Evolutionary conservation across 2,113 vertebrate genomes (phyloP).

Genomic region (Leptosomus discolor): DNA sequence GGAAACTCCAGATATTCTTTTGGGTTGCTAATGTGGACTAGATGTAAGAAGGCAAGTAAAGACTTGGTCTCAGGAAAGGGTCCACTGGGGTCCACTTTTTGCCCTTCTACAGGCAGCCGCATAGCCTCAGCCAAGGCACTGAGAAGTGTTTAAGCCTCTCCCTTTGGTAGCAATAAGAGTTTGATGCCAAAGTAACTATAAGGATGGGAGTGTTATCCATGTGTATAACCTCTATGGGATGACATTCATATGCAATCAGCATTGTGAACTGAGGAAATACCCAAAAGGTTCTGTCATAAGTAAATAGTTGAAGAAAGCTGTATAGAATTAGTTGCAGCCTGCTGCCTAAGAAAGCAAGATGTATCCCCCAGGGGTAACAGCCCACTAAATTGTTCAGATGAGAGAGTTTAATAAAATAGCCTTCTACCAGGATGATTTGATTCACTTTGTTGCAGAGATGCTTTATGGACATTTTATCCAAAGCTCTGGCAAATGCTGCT

Average conservation of each 20-base stretch:
- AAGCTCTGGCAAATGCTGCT: not conserved
- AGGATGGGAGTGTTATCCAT: not conserved
- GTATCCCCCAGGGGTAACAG: not conserved
- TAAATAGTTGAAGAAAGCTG: not conserved
- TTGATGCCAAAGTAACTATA: not conserved
- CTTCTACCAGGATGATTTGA: not conserved
- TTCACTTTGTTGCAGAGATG: not conserved
- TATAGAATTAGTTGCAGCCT: not conserved
- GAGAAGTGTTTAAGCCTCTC: not conserved
- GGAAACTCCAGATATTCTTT: not conserved
- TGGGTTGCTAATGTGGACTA: rapidly evolving
- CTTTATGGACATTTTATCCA: not conserved
- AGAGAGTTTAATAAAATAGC: not conserved
- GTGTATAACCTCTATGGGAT: not conserved
- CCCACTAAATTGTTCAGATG: not conserved
- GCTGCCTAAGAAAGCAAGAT: not conserved
- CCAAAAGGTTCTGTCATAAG: not conserved
- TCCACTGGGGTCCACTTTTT: not conserved
- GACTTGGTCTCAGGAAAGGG: not conserved
- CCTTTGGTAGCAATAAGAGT: not conserved
- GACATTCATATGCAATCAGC: not conserved
- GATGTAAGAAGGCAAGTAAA: not conserved
- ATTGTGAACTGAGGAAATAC: not conserved
- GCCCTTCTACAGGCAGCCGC: not conserved
- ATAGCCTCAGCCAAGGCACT: not conserved